Evolutionary conservation across 1,140 invertebrate genomes (phyloP).

Genomic region (Drosophila bocki): DNA sequence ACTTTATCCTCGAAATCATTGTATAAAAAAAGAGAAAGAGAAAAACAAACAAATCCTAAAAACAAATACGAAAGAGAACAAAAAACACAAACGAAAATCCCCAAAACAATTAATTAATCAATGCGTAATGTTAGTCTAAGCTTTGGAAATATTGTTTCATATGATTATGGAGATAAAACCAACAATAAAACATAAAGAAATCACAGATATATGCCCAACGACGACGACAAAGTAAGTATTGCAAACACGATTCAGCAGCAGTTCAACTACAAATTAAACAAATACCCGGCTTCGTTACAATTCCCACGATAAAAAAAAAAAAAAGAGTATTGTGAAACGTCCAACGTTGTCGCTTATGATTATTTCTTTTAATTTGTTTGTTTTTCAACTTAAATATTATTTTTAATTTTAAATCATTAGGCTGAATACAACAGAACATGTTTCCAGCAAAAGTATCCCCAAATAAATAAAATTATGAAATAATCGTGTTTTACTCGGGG

Average conservation of each 20-base stretch:
- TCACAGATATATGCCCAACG: slow-evolving; percentile 45
- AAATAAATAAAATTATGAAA: slow-evolving; percentile 44
- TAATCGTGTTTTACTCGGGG: slow-evolving; percentile 6
- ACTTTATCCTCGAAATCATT: slow-evolving; percentile 44
- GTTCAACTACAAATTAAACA: slow-evolving; percentile 50
- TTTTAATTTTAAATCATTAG: slow-evolving; percentile 43
- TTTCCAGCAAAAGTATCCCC: slow-evolving; percentile 42
- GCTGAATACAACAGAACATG: slow-evolving; percentile 38
- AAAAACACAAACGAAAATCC: slow-evolving; percentile 39
- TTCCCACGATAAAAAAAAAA: slow-evolving; percentile 18
- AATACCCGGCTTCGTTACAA: slow-evolving; percentile 60
- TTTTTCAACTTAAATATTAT: slow-evolving; percentile 56
- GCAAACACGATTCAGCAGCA: slow-evolving; percentile 19
- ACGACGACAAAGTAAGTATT: slow-evolving; percentile 70
- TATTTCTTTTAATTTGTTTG: slow-evolving; percentile 32
- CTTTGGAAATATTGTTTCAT: slow-evolving; percentile 73
- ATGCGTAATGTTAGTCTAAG: slow-evolving; percentile 74
- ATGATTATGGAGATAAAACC: slow-evolving; percentile 56
- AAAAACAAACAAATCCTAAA: slow-evolving; percentile 33
- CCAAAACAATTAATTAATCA: slow-evolving; percentile 40
- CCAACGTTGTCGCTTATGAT: slow-evolving; percentile 45
- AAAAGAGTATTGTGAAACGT: slow-evolving; percentile 50
- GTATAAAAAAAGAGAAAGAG: slow-evolving; percentile 37
- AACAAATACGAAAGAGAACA: slow-evolving; percentile 20
- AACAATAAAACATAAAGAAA: slow-evolving; percentile 64